These are phyloP conservation scores for Macquaria australasica DNA, from an alignment of 2,113 vertebrate genomes.

Conservation along the genomic window DNA sequence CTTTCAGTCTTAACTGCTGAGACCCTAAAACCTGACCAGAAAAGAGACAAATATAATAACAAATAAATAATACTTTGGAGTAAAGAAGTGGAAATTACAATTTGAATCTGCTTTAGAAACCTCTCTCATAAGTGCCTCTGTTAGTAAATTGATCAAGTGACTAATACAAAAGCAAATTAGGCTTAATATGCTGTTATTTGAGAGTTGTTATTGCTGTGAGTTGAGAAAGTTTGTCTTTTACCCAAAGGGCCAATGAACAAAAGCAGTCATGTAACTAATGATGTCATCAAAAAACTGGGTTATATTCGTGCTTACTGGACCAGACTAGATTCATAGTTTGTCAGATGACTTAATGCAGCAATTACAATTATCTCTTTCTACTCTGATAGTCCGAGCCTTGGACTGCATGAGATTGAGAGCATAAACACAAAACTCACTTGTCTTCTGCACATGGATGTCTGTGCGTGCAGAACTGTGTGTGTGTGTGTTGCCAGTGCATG, in stretches of 20 bases:
- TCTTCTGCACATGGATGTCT: conserved; percentile 17
- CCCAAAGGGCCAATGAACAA: not conserved
- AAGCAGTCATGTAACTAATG: conserved; percentile 13
- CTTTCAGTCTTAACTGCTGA: not conserved
- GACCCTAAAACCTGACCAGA: not conserved
- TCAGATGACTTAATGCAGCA: conserved; percentile 52
- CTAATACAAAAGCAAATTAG: not conserved
- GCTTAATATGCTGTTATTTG: conserved; percentile 15
- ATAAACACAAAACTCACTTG: conserved; percentile 41
- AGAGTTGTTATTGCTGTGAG: no score
- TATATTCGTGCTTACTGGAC: not conserved
- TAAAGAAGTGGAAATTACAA: no score
- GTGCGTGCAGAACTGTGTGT: conserved; percentile 20
- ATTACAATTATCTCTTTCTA: conserved; percentile 55
- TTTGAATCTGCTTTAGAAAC: not conserved
- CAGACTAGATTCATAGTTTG: conserved; percentile 39
- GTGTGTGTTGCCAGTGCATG: conserved; percentile 62
- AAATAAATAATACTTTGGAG: not conserved
- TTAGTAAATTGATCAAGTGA: not conserved
- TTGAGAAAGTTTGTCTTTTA: conserved; percentile 7
- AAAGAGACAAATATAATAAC: not conserved
- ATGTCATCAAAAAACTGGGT: conserved; percentile 40
- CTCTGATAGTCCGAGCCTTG: conserved; percentile 33
- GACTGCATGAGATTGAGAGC: conserved; percentile 18
- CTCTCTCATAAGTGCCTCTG: not conserved